Evolutionary conservation across 2,113 vertebrate genomes (phyloP).

Genomic region (Chrysemys picta): DNA sequence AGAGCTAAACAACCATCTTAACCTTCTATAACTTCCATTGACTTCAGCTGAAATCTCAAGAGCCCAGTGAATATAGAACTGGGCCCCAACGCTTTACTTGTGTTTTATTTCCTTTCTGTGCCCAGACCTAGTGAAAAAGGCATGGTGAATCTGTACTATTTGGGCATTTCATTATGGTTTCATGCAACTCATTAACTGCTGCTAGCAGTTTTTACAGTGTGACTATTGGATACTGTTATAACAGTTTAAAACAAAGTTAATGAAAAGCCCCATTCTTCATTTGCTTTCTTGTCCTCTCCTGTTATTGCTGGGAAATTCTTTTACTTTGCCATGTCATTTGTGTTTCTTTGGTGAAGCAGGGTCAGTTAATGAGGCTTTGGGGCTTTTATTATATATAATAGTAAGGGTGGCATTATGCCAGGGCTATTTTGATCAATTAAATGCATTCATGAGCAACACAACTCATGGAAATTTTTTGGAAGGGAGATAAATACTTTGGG

Average conservation of each 20-base stretch:
- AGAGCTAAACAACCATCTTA: conserved; percentile 7
- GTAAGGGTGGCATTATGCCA: background rate
- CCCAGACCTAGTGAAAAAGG: background rate
- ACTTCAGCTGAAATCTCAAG: background rate
- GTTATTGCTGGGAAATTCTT: background rate
- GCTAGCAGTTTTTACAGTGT: background rate
- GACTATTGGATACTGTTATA: background rate
- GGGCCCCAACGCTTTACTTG: background rate
- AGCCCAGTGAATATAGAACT: background rate
- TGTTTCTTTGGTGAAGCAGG: conserved; percentile 13
- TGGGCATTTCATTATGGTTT: background rate
- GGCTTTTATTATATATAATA: background rate
- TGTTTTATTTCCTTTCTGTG: background rate
- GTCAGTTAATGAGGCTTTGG: background rate
- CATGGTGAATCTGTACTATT: background rate
- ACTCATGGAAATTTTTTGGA: background rate
- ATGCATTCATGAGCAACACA: background rate
- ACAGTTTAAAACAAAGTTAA: background rate
- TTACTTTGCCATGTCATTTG: background rate
- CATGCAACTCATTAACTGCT: background rate
- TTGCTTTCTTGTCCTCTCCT: background rate
- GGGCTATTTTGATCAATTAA: background rate
- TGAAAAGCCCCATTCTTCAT: background rate
- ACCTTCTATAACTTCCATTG: background rate
- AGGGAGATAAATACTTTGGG: background rate